These are phyloP conservation scores for Acrobeloides nanus DNA, from an alignment of 2,888 invertebrate species.

Conservation along the genomic window DNA sequence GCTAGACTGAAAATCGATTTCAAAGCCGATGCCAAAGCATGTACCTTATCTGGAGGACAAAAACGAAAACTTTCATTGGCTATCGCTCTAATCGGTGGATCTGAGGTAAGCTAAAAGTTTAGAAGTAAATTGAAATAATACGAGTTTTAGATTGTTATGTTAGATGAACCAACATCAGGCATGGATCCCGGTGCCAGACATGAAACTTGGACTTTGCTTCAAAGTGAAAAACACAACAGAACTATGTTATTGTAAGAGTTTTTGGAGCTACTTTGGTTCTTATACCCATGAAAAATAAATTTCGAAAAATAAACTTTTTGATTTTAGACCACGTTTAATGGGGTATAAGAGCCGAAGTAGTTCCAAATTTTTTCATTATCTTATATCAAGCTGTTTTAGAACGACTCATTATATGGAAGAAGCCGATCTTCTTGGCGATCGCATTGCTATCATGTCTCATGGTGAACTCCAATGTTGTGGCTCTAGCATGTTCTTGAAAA, in stretches of 20 bases:
- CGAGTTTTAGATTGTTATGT: slow-evolving; percentile 35
- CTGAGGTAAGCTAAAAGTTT: slow-evolving; percentile 63
- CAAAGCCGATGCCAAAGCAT: slow-evolving; percentile 62
- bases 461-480: slow-evolving; percentile 75
- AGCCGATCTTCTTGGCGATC: slow-evolving; percentile 75
- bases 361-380: no score
- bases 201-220: slow-evolving; percentile 69
- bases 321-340: no score
- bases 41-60: slow-evolving; percentile 67
- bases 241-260: slow-evolving; percentile 72
- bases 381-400: no score
- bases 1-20: slow-evolving; percentile 64
- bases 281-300: no score
- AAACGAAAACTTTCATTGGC: slow-evolving; percentile 71
- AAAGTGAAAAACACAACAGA: slow-evolving; percentile 61
- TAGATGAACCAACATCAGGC: slow-evolving; percentile 54
- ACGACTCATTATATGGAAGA: slow-evolving; percentile 74
- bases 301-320: no score
- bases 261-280: no score
- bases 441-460: slow-evolving; percentile 75
- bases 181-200: slow-evolving; percentile 62
- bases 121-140: no score
- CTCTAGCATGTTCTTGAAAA: slow-evolving; percentile 68
- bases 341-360: no score
- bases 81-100: slow-evolving; percentile 69